Evolutionary conservation across 1,140 invertebrate species (phyloP), one percentile per base, ranked within the genome.

Genomic region (Asobara japonica): DNA sequence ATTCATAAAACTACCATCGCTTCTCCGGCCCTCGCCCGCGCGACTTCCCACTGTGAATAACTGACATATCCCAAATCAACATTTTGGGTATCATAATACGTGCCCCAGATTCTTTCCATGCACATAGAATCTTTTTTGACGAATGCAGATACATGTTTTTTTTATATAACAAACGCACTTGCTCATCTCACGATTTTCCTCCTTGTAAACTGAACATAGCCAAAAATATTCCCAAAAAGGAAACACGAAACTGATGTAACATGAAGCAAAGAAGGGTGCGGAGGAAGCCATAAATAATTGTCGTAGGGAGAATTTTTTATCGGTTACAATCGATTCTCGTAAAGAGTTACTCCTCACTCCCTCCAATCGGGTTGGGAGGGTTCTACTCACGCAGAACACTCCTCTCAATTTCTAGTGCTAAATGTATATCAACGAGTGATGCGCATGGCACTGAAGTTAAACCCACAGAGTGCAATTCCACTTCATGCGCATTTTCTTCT

Each of bases 291-390:
- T 56, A 56, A 56, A 56, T 56, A 56, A 56, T 56, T 56, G 22
- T 56, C 51, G 7, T 22, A 56, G 51, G 51, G 51, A 56, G 51
- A 56, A 56, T 56, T 56, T n/a, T 56, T 56, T 56, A 56, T 56
- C 51, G 51, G 51, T 56, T 56, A 56, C 51, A 56, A 56, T 56
- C 51, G 51, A 56, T 56, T 18, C 20, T 56, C 20, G 4, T 0
- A 22, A 25, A 22, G 10, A 2, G n/a, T 18, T 18, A 20, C 51
- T 56, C 20, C 51, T 25, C 51, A 25, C 25, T 56, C n/a, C n/a
- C n/a, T n/a, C n/a, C n/a, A n/a, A n/a, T n/a, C n/a, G n/a, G n/a
- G n/a, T n/a, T n/a, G n/a, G n/a, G n/a, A n/a, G n/a, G n/a, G n/a
- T n/a, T n/a, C n/a, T n/a, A n/a, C n/a, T n/a, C n/a, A n/a, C n/a